Evolutionary conservation across 2,113 vertebrate genomes (phyloP).

Genomic region (Onychostoma macrolepis): DNA sequence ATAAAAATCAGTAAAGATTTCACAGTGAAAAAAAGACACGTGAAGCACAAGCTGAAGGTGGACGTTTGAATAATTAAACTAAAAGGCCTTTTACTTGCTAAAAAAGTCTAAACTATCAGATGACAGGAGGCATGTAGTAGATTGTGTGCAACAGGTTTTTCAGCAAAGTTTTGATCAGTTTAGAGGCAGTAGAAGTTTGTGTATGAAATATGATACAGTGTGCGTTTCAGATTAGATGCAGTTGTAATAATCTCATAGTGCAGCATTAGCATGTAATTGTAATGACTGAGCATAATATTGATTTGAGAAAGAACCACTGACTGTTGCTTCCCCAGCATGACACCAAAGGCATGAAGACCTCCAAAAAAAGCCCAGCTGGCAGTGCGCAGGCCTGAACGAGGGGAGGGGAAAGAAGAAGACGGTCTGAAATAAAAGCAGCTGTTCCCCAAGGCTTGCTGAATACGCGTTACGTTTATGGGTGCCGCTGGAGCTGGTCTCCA

Average conservation of each 20-base stretch:
- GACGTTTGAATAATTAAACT: no score
- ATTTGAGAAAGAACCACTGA: neutral
- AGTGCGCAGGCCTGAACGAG: constrained; percentile 69
- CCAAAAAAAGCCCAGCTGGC: constrained; percentile 79
- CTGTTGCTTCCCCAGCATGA: constrained; percentile 49
- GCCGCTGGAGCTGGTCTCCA: constrained; percentile 87
- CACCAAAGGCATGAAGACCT: constrained; percentile 71
- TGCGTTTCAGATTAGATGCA: neutral
- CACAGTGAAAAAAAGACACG: no score
- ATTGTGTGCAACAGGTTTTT: neutral
- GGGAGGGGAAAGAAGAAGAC: constrained; percentile 72
- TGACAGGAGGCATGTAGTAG: neutral
- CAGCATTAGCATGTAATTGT: neutral
- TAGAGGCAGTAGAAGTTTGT: neutral
- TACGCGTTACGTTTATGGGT: constrained; percentile 69
- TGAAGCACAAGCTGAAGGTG: no score
- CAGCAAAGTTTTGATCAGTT: neutral
- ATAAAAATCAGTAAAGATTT: no score
- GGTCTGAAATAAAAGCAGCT: constrained; percentile 88
- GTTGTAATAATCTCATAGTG: neutral
- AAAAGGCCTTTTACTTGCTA: neutral
- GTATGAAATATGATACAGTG: neutral
- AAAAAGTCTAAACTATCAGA: neutral
- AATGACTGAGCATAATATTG: neutral
- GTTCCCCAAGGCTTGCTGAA: constrained; percentile 72